Conservation (phyloP, 64 coral and sea anemone species). For the Pocillopora verrucosa region DNA sequence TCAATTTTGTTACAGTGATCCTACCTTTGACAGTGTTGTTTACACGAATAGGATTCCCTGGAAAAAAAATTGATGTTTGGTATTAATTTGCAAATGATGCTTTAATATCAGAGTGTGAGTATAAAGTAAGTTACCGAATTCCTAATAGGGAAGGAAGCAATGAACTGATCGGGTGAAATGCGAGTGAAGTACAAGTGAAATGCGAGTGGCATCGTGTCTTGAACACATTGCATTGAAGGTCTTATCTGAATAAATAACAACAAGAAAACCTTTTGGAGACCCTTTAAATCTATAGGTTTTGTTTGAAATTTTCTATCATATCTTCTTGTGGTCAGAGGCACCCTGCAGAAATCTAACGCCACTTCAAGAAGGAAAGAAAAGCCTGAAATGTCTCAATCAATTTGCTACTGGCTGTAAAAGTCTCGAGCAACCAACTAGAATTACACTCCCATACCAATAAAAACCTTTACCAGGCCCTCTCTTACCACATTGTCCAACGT, state of each 20-base stretch:
- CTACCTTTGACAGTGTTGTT: slow-evolving; percentile 59
- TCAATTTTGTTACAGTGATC: neutral
- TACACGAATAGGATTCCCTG: slow-evolving; percentile 68
- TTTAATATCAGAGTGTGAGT: too few species aligned
- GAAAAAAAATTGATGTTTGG: neutral
- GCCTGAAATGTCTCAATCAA: too few species aligned
- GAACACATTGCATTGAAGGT: too few species aligned
- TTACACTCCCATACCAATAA: neutral
- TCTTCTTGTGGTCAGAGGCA: too few species aligned
- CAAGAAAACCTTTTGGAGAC: too few species aligned
- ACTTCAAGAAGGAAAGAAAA: too few species aligned
- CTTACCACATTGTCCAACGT: slow-evolving; percentile 84
- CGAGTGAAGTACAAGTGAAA: neutral
- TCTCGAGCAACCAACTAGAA: neutral
- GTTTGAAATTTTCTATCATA: too few species aligned
- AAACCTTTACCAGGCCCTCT: neutral
- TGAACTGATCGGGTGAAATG: neutral
- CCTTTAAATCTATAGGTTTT: too few species aligned
- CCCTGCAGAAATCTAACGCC: too few species aligned
- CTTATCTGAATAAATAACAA: too few species aligned
- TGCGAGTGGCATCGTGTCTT: neutral
- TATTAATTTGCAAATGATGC: neutral
- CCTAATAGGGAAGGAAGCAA: too few species aligned
- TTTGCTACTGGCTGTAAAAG: neutral
- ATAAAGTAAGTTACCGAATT: too few species aligned